phyloP scores from a whole-genome alignment of 2,888 invertebrate species.

The Melinopterus prodromus region DNA sequence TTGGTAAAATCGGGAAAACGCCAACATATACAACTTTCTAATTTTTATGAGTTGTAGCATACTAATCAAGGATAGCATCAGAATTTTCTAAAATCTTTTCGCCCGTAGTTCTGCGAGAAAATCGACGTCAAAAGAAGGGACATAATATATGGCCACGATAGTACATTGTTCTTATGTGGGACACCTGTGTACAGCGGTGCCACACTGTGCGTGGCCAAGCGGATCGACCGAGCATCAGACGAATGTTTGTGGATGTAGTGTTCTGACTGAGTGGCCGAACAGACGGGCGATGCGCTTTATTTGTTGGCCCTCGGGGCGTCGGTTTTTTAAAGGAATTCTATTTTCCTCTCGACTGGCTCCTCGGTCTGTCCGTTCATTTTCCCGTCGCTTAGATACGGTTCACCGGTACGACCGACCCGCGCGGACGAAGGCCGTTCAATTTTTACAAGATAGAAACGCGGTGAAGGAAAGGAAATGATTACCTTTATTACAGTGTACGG shows the following conservation, averaged over 20 bases:
- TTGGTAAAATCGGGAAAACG: no score
- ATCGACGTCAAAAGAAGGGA: no score
- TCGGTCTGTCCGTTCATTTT: constrained; percentile 23
- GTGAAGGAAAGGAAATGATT: constrained; percentile 17
- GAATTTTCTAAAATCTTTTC: no score
- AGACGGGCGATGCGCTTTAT: constrained; percentile 10
- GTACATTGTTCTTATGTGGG: no score
- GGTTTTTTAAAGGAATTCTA: constrained; percentile 23
- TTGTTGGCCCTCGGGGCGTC: constrained; percentile 12
- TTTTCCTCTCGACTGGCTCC: constrained; percentile 25
- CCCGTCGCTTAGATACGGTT: constrained; percentile 21
- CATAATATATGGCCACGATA: no score
- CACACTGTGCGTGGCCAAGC: no score
- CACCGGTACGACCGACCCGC: constrained; percentile 5
- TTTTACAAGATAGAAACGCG: constrained; percentile 19
- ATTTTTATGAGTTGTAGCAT: no score
- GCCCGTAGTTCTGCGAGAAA: no score
- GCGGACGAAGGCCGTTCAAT: constrained; percentile 5
- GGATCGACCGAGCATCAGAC: not conserved
- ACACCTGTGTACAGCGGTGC: no score
- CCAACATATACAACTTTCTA: no score
- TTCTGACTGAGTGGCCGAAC: constrained; percentile 17
- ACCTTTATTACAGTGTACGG: constrained; percentile 17
- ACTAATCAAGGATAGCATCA: no score
- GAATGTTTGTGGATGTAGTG: not conserved